These are phyloP conservation scores for Zelostemma sp. DNA, from an alignment of 1,140 invertebrate genomes.

Conservation along the genomic window DNA sequence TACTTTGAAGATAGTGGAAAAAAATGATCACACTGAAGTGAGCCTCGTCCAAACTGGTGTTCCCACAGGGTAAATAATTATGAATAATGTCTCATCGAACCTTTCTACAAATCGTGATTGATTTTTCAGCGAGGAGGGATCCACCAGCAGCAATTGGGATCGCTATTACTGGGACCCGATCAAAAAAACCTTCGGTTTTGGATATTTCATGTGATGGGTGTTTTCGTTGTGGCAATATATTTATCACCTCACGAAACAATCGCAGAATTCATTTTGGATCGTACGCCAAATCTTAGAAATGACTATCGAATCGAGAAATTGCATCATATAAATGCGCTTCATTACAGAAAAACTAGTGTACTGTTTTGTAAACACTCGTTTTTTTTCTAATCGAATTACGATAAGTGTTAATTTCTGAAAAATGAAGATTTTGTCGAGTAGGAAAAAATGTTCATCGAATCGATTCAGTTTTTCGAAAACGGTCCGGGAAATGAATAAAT, in stretches of 20 bases:
- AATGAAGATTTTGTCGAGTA: background rate
- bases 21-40: constrained; percentile 87
- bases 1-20: constrained; percentile 85
- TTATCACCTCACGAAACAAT: constrained; percentile 40
- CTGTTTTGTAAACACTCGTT: background rate
- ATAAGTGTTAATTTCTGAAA: too few species aligned
- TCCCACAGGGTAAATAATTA: constrained; percentile 73
- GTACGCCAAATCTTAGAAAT: too few species aligned
- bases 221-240: constrained; percentile 46
- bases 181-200: constrained; percentile 93
- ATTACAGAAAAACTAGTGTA: too few species aligned
- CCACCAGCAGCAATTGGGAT: constrained; percentile 90
- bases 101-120: background rate
- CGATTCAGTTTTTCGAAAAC: constrained; percentile 1
- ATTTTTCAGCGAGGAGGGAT: constrained; percentile 78
- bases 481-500: background rate
- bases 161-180: constrained; percentile 94
- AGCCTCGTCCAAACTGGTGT: constrained; percentile 84
- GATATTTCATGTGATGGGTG: constrained; percentile 79
- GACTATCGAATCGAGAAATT: too few species aligned
- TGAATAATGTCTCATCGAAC: constrained; percentile 11
- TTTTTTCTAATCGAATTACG: background rate
- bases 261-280: too few species aligned
- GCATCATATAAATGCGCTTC: too few species aligned
- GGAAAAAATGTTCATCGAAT: background rate